Evolutionary conservation across 1,140 invertebrate species (phyloP).

Genomic region (Heterodera carotae): DNA sequence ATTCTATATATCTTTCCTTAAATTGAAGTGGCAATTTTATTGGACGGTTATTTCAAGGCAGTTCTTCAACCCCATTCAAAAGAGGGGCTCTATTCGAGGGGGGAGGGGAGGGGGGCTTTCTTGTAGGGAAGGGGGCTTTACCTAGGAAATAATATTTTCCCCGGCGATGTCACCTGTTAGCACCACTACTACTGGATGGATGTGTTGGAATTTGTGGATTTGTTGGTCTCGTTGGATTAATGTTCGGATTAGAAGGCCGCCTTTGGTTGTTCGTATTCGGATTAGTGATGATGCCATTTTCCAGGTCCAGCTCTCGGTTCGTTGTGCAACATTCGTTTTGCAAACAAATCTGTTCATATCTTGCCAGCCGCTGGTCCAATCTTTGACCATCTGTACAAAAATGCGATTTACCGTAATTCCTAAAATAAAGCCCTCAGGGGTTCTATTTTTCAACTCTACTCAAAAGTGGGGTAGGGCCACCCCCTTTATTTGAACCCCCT

Average conservation of each 20-base stretch:
- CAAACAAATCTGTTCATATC: constrained; percentile 3
- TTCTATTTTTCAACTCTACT: no score
- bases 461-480: no score
- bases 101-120: no score
- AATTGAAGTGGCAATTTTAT: no score
- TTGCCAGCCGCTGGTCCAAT: neutral
- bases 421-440: no score
- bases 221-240: neutral
- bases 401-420: neutral
- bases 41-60: no score
- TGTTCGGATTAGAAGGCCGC: neutral
- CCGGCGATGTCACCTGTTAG: neutral
- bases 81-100: no score
- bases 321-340: constrained; percentile 5
- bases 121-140: no score
- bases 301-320: neutral
- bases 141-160: neutral
- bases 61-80: no score
- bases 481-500: no score
- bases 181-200: neutral
- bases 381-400: neutral
- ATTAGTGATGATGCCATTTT: constrained; percentile 1
- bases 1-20: no score
- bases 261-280: neutral
- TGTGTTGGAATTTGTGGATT: neutral